Evolutionary conservation across 2,797 vertebrate genomes (phyloP), one percentile per base, ranked within the genome.

Genomic region (Euthynnus affinis): DNA sequence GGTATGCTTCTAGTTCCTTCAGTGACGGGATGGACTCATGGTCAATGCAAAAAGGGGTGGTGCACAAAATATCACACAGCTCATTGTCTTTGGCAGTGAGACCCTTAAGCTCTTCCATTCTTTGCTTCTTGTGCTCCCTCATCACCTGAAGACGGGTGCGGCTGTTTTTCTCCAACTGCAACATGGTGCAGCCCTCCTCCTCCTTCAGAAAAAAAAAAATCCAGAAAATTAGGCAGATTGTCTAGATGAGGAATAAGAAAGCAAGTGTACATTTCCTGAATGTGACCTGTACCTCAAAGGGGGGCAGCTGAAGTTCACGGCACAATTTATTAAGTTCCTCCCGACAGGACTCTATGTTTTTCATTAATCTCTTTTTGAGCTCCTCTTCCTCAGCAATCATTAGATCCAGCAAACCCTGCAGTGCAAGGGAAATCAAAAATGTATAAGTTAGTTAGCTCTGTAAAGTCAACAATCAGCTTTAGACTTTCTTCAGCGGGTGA

Each of bases 301-400:
- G 92, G 9, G 94, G 85, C 8, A 98, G 67, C 18, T 92, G 94
- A 57, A 99, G 95, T 82, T 99, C 98, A 23, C 1, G 69, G 81
- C 94, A 97, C 76, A 99, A 88, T 0, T 18, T 3, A 0, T 52
- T 77, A 2, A 97, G 87, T 63, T 98, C 96, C 51, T 95, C 94
- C 5, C 90, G 94, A 73, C 94, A 96, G 6, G 87, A 0, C 0
- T 93, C 84, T 0, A 98, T 97, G 88, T 91, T 97, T 71, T 89
- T 96, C 58, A 97, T 5, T 34, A 99, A 88, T 9, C 96, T 93
- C 10, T 94, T 95, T 84, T 94, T 97, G 46, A 99, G 94, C 10
- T 72, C 91, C 52, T 97, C 95, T 83, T 99, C 98, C 74, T 99
- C 98, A 0, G 93, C 92, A 0, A 99, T 97, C 98, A 99, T 99